These are phyloP conservation scores for Columba guinea DNA, from an alignment of 2,797 vertebrate species.

Conservation along the genomic window DNA sequence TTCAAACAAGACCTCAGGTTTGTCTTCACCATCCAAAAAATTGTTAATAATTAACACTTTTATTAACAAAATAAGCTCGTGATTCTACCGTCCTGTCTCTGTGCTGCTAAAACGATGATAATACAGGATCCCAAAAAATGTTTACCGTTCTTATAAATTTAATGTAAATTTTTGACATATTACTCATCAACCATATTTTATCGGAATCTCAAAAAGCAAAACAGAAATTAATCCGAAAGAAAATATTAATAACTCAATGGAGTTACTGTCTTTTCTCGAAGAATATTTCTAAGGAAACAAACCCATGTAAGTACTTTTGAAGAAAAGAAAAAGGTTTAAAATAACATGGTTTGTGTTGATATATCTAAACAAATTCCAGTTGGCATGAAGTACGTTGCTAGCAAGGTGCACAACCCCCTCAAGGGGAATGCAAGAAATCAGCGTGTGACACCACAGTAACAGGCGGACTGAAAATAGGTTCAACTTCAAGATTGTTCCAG, in stretches of 20 bases:
- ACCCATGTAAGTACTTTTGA: neutral
- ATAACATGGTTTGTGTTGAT: neutral
- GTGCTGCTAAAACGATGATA: neutral
- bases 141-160: neutral
- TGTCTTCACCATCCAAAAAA: neutral
- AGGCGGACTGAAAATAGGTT: neutral
- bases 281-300: neutral
- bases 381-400: neutral
- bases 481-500: neutral
- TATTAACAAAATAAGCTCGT: neutral
- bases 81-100: neutral
- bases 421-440: neutral
- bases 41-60: fast-evolving
- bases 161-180: neutral
- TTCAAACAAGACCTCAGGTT: neutral
- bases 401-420: neutral
- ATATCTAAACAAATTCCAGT: neutral
- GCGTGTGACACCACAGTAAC: neutral
- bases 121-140: neutral
- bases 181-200: neutral
- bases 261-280: neutral
- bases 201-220: neutral
- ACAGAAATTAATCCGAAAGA: neutral
- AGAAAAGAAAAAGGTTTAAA: neutral
- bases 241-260: neutral